phyloP scores from a whole-genome alignment of 2,888 invertebrate genomes.

The Dicyrtomina minuta region DNA sequence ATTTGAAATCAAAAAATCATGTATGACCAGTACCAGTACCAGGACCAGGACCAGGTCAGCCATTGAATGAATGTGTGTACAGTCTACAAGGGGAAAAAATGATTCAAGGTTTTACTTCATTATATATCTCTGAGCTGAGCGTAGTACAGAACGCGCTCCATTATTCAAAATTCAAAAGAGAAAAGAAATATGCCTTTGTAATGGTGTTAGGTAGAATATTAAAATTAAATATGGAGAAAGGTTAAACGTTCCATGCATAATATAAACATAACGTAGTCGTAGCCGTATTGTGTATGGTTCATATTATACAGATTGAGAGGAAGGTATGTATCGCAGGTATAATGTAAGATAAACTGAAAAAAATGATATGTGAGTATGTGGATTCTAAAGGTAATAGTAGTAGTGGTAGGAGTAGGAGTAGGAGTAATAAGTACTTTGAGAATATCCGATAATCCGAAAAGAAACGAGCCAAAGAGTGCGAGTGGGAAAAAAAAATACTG shows the following conservation, averaged over 20 bases:
- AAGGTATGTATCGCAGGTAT: too few relatives aligned
- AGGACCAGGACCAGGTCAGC: too few relatives aligned
- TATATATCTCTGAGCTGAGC: neutral
- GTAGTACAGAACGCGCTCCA: too few relatives aligned
- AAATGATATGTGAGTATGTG: too few relatives aligned
- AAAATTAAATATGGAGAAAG: neutral
- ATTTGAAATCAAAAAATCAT: constrained; percentile 13
- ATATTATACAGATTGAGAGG: too few relatives aligned
- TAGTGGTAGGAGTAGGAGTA: too few relatives aligned
- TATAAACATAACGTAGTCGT: too few relatives aligned
- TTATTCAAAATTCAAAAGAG: too few relatives aligned
- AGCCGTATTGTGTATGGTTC: neutral
- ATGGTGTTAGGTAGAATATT: neutral
- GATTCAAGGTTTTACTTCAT: constrained; percentile 1
- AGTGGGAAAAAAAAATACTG: too few relatives aligned
- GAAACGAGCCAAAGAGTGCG: neutral
- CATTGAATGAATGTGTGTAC: neutral
- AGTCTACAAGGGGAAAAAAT: constrained; percentile 1
- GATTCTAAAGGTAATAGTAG: constrained; percentile 29
- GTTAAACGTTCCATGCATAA: neutral
- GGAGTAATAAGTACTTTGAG: constrained; percentile 24
- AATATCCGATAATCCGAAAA: constrained; percentile 30
- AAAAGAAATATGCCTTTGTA: too few relatives aligned
- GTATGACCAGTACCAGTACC: neutral
- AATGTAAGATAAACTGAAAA: too few relatives aligned